Percentiles rank a stretch among this genome's conserved stretches.
Conservation (phyloP, 1,140 invertebrate species). For the Drosophila sproati region DNA sequence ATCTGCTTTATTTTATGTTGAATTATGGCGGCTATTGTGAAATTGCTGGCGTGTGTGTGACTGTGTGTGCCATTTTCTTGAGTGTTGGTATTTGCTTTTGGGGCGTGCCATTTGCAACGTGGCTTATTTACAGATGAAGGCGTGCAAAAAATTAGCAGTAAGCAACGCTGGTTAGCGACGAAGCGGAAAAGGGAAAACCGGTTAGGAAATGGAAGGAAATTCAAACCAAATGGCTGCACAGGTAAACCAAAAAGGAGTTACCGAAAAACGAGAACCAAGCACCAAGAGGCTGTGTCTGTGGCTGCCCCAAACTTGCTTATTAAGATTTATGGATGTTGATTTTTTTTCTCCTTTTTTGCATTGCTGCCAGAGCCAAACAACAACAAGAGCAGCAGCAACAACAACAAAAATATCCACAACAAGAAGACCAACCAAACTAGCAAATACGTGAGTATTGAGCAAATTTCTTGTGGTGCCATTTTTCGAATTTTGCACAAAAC, state of each 20-base stretch:
- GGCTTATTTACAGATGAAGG: slow-evolving; percentile 71
- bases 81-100: slow-evolving; percentile 29
- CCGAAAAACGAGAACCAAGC: slow-evolving; percentile 36
- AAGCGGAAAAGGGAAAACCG: not conserved
- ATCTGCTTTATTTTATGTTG: slow-evolving; percentile 77
- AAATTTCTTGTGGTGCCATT: slow-evolving; percentile 43
- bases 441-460: slow-evolving; percentile 63
- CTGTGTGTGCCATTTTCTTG: slow-evolving; percentile 25
- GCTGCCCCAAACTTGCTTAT: slow-evolving; percentile 69
- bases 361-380: slow-evolving; percentile 65
- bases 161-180: not conserved
- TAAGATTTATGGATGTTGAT: slow-evolving; percentile 71
- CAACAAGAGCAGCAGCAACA: slow-evolving; percentile 29
- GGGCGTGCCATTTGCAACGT: slow-evolving; percentile 70
- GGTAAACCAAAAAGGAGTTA: slow-evolving; percentile 49
- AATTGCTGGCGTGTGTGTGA: slow-evolving; percentile 26
- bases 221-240: slow-evolving; percentile 66
- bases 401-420: slow-evolving; percentile 17
- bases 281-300: slow-evolving; percentile 48
- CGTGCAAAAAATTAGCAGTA: slow-evolving; percentile 75
- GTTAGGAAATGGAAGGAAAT: slow-evolving; percentile 10
- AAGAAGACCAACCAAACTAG: slow-evolving; percentile 30
- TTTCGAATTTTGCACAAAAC: slow-evolving; percentile 16
- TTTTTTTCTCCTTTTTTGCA: slow-evolving; percentile 56
- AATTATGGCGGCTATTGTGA: slow-evolving; percentile 69